phyloP scores from a whole-genome alignment of 2,113 vertebrate genomes.

The Leptosomus discolor region DNA sequence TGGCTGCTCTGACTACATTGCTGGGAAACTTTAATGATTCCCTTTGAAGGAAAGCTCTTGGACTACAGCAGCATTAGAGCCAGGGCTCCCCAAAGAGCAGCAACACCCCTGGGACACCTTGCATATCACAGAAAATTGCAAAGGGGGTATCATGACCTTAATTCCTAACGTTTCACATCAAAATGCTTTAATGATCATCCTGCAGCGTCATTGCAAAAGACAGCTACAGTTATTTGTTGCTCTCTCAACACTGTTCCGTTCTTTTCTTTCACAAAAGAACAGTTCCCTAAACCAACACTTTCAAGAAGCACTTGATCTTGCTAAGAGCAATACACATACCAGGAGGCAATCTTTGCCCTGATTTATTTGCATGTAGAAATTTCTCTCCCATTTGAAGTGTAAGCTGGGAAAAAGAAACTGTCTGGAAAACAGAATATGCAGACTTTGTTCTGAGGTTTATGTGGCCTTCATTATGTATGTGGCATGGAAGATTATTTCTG shows the following conservation, averaged over 20 bases:
- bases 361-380: not conserved
- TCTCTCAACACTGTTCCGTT: not conserved
- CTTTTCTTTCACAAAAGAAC: not conserved
- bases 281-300: not conserved
- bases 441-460: not conserved
- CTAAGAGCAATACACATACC: not conserved
- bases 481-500: not conserved
- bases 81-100: not conserved
- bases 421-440: not conserved
- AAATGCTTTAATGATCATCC: not conserved
- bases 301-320: not conserved
- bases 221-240: not conserved
- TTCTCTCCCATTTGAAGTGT: not conserved
- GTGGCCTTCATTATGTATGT: not conserved
- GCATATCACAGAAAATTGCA: not conserved
- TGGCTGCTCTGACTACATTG: not conserved
- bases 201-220: not conserved
- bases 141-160: accelerated
- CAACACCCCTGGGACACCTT: not conserved
- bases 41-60: not conserved
- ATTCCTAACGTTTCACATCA: not conserved
- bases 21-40: not conserved
- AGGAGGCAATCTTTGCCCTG: not conserved
- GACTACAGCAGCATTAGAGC: not conserved
- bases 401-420: not conserved